Conservation (phyloP, 2,113 vertebrate genomes). For the Apodemus speciosus region DNA sequence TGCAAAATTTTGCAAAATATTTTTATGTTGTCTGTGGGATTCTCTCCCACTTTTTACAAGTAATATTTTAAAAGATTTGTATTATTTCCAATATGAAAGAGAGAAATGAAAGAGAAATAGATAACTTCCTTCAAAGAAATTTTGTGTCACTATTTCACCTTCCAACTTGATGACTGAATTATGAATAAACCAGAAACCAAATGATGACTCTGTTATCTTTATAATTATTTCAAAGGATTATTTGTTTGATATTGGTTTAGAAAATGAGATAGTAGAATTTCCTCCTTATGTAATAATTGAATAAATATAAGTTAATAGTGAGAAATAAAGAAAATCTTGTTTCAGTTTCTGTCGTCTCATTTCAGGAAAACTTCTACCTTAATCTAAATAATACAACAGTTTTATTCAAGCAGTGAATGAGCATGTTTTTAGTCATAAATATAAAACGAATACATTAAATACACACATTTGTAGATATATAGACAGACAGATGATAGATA, state of each 20-base stretch:
- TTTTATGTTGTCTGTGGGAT: not conserved
- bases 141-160: not conserved
- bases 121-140: constrained; percentile 13
- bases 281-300: not conserved
- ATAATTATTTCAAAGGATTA: not conserved
- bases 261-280: not conserved
- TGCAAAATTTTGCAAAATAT: not conserved
- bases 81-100: constrained; percentile 11
- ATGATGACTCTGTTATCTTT: not conserved
- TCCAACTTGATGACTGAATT: not conserved
- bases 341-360: not conserved
- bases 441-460: not conserved
- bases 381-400: not conserved
- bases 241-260: not conserved
- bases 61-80: not conserved
- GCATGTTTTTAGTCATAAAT: not conserved
- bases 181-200: not conserved
- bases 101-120: not conserved
- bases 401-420: not conserved
- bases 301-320: not conserved
- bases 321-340: not conserved
- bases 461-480: not conserved
- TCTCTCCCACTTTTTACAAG: not conserved
- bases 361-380: not conserved
- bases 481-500: not conserved